Base-by-base conservation (phyloP, 1,140 invertebrate species). In the Papilio polyxenes region DNA sequence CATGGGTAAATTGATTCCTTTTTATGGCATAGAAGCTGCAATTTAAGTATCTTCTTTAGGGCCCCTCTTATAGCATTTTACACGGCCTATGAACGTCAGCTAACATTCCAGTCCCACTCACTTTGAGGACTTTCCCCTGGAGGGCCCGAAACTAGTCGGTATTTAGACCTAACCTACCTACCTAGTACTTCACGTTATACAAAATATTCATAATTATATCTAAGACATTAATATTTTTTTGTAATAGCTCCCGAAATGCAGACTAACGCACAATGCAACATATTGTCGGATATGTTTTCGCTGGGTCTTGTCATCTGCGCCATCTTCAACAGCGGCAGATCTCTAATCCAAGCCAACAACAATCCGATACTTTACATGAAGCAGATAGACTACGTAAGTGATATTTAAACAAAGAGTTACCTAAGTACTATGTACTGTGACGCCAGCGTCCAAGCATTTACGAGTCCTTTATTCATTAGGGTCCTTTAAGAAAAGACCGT, bases 271-370 rank as follows among this genome's bases (percentile, higher is more conserved):
- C 95, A 96, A 23, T 98, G 97, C 92, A 98, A 96, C 87, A 97
- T 98, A 49, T 95, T 97, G 15, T 98, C 98, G 86, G 99, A 99
- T 92, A 99, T 99, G 98, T 99, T 98, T 94, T 98, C 98, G 1
- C 93, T 99, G 81, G 99, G 99, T 20, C 97, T 99, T 96, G 96
- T 98, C 7, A 97, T 99, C 87, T 98, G 97, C 92, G 96, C 98
- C 10, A 96, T 99, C 82, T 99, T 98, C 95, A 99, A 99, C 94
- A 95, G 96, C 77, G 98, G 98, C 17, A 96, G 96, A 82, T 96
- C 98, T 0, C 94, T 99, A 1, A 97, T 99, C 74, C 97, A 98
- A 90, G 97, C 98, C 1, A 98, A 98, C 91, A 97, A 99, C 92
- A 98, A 97, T 86, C 96, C 96, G 74, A 97, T 97, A 69, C 96